Conservation (phyloP, 2,888 invertebrate species). For the Synergus umbraculus region DNA sequence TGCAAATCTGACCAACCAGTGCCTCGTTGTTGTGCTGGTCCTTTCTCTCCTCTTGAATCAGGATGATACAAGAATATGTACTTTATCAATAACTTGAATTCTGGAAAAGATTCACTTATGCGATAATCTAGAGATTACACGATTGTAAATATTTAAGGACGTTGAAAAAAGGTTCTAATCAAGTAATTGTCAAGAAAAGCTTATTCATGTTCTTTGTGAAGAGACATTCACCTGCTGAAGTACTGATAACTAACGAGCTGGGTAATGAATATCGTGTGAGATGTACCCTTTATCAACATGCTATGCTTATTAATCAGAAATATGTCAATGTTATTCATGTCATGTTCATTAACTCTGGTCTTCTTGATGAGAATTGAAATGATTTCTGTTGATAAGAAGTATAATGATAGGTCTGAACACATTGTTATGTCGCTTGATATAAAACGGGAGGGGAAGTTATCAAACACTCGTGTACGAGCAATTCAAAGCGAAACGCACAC, state of each 20-base stretch:
- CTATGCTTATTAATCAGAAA: conserved; percentile 31
- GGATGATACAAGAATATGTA: conserved; percentile 26
- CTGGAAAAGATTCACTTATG: background rate
- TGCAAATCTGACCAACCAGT: conserved; percentile 70
- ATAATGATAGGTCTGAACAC: conserved; percentile 61
- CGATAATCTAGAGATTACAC: no score
- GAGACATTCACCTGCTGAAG: background rate
- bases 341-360: conserved; percentile 41
- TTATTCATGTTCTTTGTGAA: conserved; percentile 10
- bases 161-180: background rate
- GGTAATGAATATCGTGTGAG: conserved; percentile 21
- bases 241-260: conserved; percentile 4
- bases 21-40: conserved; percentile 18
- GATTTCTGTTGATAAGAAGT: conserved; percentile 61
- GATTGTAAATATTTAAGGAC: background rate
- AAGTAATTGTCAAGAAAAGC: background rate
- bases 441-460: conserved; percentile 66
- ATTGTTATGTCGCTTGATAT: conserved; percentile 60
- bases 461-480: background rate
- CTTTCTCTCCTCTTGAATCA: conserved; percentile 31
- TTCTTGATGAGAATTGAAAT: conserved; percentile 61
- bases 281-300: conserved; percentile 22
- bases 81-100: background rate
- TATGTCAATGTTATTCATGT: conserved; percentile 34
- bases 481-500: background rate